Percentiles rank a stretch among this genome's conserved stretches.
phyloP scores from a whole-genome alignment of 2,797 vertebrate genomes.

The Falco cherrug region DNA sequence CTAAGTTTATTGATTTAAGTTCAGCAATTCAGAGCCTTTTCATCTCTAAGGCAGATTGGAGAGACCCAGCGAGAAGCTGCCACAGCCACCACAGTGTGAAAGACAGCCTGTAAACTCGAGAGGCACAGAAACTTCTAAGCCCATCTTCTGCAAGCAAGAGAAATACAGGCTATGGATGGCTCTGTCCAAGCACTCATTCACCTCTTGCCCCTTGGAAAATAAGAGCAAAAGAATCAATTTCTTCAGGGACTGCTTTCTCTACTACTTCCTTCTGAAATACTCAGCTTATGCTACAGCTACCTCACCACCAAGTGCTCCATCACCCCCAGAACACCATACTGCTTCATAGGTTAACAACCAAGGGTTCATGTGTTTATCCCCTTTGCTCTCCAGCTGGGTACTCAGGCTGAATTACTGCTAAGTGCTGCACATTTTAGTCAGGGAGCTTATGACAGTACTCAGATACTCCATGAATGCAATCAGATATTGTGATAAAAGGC shows the following conservation, averaged over 20 bases:
- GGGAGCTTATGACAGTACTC: background rate
- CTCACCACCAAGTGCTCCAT: background rate
- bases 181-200: background rate
- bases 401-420: background rate
- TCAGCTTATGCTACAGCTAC: background rate
- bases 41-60: background rate
- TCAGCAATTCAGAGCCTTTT: background rate
- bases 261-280: background rate
- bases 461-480: background rate
- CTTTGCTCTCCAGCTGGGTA: background rate
- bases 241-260: background rate
- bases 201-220: background rate
- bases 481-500: background rate
- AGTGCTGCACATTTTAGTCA: background rate
- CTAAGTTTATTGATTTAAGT: background rate
- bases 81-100: background rate
- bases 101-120: background rate
- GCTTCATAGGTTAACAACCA: background rate
- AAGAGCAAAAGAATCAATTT: background rate
- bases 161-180: background rate
- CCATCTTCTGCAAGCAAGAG: background rate
- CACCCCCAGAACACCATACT: background rate
- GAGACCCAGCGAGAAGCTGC: background rate
- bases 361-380: background rate
- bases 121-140: background rate